Evolutionary conservation across 2,113 vertebrate species (phyloP), one percentile per base, ranked within the genome.

Genomic region (Triplophysa rosa): DNA sequence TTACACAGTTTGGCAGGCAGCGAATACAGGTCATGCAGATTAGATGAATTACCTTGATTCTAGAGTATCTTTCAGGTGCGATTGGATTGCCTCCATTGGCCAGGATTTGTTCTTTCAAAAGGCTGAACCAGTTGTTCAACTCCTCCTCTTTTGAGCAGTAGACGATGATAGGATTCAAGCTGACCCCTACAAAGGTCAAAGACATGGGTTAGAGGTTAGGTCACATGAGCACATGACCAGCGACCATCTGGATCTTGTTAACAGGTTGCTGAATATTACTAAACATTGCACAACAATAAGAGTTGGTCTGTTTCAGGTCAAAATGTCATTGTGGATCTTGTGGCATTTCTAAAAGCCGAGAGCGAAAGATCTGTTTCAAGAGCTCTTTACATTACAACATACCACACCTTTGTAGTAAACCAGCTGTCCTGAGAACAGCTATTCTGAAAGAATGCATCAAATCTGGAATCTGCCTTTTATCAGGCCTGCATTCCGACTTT

Each of bases 31-130:
- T 58, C 10, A 42, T 40, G 2, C 17, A n/a, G 54, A 40, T 61
- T 6, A 37, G 16, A 10, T 26, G n/a, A 49, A 62, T 62, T 89
- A 94, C 93, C 87, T 91, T 93, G 2, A 91, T 65, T 83, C 89
- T 89, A 54, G 87, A 85, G 86, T 80, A 91, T 69, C 83, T 89
- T 77, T 90, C 88, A 0, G 84, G 76, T 26, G 77, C 56, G 1
- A 77, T 82, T 0, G 91, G 83, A 3, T 72, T 91, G 2, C 95
- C 95, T 54, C 94, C 93, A 0, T 93, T 91, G 0, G 93, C 90
- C 47, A 96, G 94, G 64, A 95, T 97, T 83, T 97, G 95, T 78
- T 96, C 95, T 67, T 95, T 95, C 68, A 99, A 90, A 77, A 97
- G 93, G 63, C 94, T 94, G 10, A 97, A 95, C 97, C 97, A 99